Evolutionary conservation across 2,888 invertebrate genomes (phyloP).

Genomic region (Myopa testacea): DNA sequence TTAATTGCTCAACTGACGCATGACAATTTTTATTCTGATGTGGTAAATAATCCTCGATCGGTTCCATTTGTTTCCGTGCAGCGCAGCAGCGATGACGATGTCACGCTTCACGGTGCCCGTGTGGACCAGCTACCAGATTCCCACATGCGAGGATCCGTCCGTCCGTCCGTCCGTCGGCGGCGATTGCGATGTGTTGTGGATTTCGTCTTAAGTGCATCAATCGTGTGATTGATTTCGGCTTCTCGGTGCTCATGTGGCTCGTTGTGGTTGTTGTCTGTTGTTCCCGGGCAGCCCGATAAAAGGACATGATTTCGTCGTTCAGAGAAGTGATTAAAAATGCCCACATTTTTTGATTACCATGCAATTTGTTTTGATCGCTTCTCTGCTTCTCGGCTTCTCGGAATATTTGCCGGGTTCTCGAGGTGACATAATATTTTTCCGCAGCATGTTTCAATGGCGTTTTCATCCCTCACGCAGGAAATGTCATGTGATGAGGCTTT

Average conservation of each 20-base stretch:
- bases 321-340: slow-evolving; percentile 7
- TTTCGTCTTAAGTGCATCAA: slow-evolving; percentile 36
- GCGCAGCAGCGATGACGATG: slow-evolving; percentile 36
- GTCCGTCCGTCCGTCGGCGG: background rate
- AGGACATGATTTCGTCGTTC: slow-evolving; percentile 40
- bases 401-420: background rate
- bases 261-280: slow-evolving; percentile 25
- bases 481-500: background rate
- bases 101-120: slow-evolving; percentile 43
- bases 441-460: background rate
- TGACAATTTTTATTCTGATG: slow-evolving; percentile 48
- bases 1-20: slow-evolving; percentile 52
- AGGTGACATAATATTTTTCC: slow-evolving; percentile 10
- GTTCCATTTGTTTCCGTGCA: background rate
- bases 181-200: slow-evolving; percentile 27
- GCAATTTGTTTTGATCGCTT: slow-evolving; percentile 61
- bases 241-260: background rate
- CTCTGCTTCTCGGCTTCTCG: slow-evolving; percentile 17
- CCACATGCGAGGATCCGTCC: background rate
- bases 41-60: background rate
- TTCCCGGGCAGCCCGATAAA: slow-evolving; percentile 43
- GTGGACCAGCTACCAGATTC: slow-evolving; percentile 20
- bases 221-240: slow-evolving; percentile 36
- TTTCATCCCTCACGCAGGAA: too few species aligned
- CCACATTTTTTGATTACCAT: slow-evolving; percentile 52